Conservation (phyloP, 2,797 vertebrate species). For the Poecile montanus region DNA sequence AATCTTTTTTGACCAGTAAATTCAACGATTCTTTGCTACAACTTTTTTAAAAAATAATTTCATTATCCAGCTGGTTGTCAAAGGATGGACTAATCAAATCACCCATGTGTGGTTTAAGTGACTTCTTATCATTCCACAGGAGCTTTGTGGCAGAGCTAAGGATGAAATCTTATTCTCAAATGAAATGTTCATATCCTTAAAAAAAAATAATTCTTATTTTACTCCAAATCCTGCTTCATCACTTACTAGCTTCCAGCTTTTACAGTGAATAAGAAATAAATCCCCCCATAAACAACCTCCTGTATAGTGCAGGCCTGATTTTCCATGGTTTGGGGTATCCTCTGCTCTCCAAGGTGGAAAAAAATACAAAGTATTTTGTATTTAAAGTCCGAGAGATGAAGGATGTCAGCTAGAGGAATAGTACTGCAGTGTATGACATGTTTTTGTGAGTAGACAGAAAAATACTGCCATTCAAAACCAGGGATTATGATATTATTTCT, state of each 20-base stretch:
- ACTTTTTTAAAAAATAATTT: neutral
- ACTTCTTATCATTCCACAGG: neutral
- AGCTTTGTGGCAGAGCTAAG: neutral
- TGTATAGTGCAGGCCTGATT: neutral
- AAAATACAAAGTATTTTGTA: neutral
- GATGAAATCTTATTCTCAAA: neutral
- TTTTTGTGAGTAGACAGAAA: neutral
- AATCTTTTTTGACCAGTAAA: neutral
- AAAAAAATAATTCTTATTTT: neutral
- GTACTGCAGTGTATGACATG: no score
- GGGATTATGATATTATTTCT: neutral
- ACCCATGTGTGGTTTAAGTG: fast-evolving
- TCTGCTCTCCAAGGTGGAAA: neutral
- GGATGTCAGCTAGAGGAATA: neutral
- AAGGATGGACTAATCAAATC: neutral
- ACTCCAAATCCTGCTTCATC: neutral
- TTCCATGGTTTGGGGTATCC: neutral
- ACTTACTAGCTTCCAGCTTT: neutral
- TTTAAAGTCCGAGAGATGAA: neutral
- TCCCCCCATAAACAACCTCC: neutral
- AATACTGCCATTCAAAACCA: neutral
- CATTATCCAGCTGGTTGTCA: neutral
- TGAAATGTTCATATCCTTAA: neutral
- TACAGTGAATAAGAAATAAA: neutral
- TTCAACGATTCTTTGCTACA: neutral